These are phyloP conservation scores for Macrostomum cliftonense DNA, from an alignment of 2,888 invertebrate genomes.

Conservation along the genomic window DNA sequence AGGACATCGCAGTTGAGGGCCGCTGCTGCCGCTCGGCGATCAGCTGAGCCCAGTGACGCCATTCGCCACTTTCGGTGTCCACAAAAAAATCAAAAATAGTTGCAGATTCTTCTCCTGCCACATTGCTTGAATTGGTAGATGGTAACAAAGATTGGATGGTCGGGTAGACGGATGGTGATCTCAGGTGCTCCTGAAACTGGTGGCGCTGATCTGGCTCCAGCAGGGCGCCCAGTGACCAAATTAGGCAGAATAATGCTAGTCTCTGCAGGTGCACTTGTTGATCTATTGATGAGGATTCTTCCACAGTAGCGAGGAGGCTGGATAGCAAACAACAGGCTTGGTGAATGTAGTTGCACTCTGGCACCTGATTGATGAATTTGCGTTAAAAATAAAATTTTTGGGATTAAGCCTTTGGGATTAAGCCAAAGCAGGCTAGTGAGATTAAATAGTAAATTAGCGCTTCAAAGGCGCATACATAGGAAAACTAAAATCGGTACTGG, in stretches of 20 bases:
- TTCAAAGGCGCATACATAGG: no score
- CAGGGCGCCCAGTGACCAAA: slow-evolving; percentile 79
- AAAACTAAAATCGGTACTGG: no score
- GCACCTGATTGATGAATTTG: no score
- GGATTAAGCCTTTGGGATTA: no score
- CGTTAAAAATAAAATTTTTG: no score
- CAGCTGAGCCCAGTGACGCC: slow-evolving; percentile 70
- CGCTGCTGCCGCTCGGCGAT: slow-evolving; percentile 66
- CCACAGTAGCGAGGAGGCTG: slow-evolving; percentile 55
- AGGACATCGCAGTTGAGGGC: slow-evolving; percentile 53
- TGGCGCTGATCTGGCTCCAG: slow-evolving; percentile 61
- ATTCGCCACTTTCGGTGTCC: slow-evolving; percentile 42
- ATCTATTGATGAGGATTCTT: slow-evolving; percentile 18
- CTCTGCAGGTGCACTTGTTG: slow-evolving; percentile 49
- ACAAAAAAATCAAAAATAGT: slow-evolving; percentile 6
- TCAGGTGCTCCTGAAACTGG: slow-evolving; percentile 29
- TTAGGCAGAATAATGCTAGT: slow-evolving; percentile 63
- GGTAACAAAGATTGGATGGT: slow-evolving; percentile 19
- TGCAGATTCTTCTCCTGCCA: slow-evolving; percentile 23
- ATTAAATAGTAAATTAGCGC: no score
- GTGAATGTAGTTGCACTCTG: slow-evolving; percentile 66
- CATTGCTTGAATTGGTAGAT: no score
- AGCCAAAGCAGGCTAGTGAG: no score
- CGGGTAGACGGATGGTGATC: slow-evolving; percentile 18
- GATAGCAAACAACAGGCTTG: slow-evolving; percentile 52